Conservation (phyloP, 1,140 invertebrate species). For the Holcopasites calliopsidis region DNA sequence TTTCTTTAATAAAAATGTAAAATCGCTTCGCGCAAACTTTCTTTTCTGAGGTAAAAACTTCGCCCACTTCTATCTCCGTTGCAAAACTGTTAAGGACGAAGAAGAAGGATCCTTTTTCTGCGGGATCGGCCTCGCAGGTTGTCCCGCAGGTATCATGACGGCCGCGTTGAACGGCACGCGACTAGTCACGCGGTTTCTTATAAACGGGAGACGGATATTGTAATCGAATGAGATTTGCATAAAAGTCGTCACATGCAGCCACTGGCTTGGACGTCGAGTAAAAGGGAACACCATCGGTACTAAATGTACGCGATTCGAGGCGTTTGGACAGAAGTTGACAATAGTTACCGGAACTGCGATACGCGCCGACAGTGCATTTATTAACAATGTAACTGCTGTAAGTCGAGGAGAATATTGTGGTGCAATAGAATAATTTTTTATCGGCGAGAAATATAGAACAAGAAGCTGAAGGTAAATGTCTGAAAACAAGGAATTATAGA, state of each 20-base stretch:
- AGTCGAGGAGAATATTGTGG: rapidly evolving
- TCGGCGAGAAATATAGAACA: too few species aligned
- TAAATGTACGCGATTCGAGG: background rate
- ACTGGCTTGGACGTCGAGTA: slow-evolving; percentile 28
- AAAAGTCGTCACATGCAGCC: slow-evolving; percentile 38
- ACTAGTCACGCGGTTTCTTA: slow-evolving; percentile 12
- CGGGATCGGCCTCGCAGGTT: too few species aligned
- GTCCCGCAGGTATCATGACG: background rate
- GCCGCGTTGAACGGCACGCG: slow-evolving; percentile 11
- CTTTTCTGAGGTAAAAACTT: too few species aligned
- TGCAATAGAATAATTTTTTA: too few species aligned
- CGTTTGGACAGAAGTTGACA: background rate
- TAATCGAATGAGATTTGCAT: slow-evolving; percentile 49
- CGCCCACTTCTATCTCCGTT: slow-evolving; percentile 18
- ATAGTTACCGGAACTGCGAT: background rate
- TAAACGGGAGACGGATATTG: slow-evolving; percentile 45
- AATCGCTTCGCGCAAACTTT: too few species aligned
- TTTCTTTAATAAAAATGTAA: too few species aligned
- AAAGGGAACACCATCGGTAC: background rate
- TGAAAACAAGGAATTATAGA: too few species aligned
- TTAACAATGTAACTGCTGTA: background rate
- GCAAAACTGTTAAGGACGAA: background rate
- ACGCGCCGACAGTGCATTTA: background rate
- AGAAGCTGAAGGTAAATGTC: too few species aligned
- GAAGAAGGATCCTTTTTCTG: background rate